These are phyloP conservation scores for Crocidura indochinensis DNA, from an alignment of 2,797 vertebrate species.

Conservation along the genomic window DNA sequence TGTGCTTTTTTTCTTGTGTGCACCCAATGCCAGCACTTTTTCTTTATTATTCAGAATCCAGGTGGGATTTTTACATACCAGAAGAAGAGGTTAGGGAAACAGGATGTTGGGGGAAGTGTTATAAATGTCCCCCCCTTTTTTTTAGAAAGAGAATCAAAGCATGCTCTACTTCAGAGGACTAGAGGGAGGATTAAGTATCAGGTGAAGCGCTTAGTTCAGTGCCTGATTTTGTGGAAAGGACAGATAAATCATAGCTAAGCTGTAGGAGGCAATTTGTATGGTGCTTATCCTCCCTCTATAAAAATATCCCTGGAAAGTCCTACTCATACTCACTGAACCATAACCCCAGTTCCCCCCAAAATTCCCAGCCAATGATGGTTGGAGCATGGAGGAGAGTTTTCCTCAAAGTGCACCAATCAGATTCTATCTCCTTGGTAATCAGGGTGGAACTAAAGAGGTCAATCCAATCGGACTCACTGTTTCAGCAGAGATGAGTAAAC, in stretches of 20 bases:
- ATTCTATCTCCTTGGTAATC: neutral
- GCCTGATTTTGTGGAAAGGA: neutral
- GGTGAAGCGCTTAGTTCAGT: neutral
- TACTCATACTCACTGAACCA: neutral
- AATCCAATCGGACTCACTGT: neutral
- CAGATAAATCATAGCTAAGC: neutral
- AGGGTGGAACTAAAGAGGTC: neutral
- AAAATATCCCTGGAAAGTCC: neutral
- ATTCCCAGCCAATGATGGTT: neutral
- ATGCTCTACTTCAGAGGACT: neutral
- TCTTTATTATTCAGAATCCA: too few relatives aligned
- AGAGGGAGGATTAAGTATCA: neutral
- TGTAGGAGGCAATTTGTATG: neutral
- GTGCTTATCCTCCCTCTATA: neutral
- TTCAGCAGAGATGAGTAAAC: neutral
- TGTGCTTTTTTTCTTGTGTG: too few relatives aligned
- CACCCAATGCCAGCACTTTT: too few relatives aligned
- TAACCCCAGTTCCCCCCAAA: accelerated
- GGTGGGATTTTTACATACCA: too few relatives aligned
- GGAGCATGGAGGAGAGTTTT: neutral
- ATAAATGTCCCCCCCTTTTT: neutral
- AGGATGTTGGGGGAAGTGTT: too few relatives aligned
- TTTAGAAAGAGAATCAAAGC: neutral
- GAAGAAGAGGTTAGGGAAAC: too few relatives aligned
- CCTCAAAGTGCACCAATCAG: neutral